Base-by-base conservation (phyloP, 2,888 invertebrate genomes). In the Drosophila neotestacea region DNA sequence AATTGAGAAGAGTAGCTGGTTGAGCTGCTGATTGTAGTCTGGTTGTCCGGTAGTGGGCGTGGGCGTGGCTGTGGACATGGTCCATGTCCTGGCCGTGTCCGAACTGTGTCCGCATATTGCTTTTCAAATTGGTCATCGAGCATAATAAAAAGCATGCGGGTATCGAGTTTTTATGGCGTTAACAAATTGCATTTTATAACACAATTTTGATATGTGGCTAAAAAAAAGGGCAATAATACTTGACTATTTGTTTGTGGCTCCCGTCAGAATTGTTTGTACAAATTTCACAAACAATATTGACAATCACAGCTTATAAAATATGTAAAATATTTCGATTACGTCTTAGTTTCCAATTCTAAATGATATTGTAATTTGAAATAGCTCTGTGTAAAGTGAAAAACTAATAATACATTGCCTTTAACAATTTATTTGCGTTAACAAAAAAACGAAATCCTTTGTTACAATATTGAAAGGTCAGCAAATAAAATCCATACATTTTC, bases 181-280 rank as follows among this genome's bases (percentile, higher is more conserved):
- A 88, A 88, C 85, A 85, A 85, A 85, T 85, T 81, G 87, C 77
- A 72, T 86, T 85, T 88, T 88, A 86, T 84, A 86, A 75, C 85
- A 87, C 87, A 86, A 79, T 84, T 84, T 81, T 75, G 65, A 70
- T 74, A 56, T 62, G 62, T 61, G 67, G 67, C 66, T 51, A 50
- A 50, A 66, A 27, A 30, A 44, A 68, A 62, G 30, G 44, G 47
- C 54, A 74, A 73, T 75, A 64, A 76, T 73, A 76, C 65, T 66
- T 55, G 74, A 44, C 56, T 58, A 86, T 81, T 83, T 71, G 69
- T 66, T 66, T 81, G 50, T 51, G 52, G 39, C 48, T 28, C 13
- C 10, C 47, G 28, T 27, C 27, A 32, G 27, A 73, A 63, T 60
- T 68, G 48, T 77, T 30, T 63, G 32, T 28, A 32, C 16, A 46